These are phyloP conservation scores for Anthonomus grandis DNA, from an alignment of 1,140 invertebrate species.

Conservation along the genomic window DNA sequence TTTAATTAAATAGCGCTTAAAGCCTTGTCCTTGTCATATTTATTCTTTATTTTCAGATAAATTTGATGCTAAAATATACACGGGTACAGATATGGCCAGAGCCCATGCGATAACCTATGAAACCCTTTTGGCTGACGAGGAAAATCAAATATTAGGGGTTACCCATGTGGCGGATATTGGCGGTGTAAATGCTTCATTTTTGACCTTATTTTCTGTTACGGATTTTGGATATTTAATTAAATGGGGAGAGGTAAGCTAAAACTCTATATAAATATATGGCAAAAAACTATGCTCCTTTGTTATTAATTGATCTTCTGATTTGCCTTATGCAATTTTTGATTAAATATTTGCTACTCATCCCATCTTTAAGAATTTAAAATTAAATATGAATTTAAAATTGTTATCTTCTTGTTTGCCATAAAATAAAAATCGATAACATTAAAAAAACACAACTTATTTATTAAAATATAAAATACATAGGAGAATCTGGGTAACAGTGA, in stretches of 20 bases:
- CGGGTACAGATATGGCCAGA: constrained; percentile 63
- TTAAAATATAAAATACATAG: too few relatives aligned
- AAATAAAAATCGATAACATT: too few relatives aligned
- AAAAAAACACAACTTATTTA: too few relatives aligned
- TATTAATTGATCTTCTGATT: too few relatives aligned
- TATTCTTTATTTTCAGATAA: constrained; percentile 49
- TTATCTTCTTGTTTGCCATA: too few relatives aligned
- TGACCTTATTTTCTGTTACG: constrained; percentile 64
- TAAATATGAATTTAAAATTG: too few relatives aligned
- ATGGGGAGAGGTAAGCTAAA: constrained; percentile 66
- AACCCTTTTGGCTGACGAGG: constrained; percentile 67
- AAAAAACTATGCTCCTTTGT: too few relatives aligned
- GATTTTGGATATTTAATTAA: constrained; percentile 64
- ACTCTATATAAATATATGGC: too few relatives aligned
- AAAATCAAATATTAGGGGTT: constrained; percentile 67
- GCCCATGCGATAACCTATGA: constrained; percentile 69
- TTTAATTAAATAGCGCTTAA: not conserved
- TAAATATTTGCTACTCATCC: too few relatives aligned
- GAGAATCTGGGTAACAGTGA: too few relatives aligned
- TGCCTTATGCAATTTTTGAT: too few relatives aligned
- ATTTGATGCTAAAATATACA: constrained; percentile 62
- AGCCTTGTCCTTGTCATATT: not conserved
- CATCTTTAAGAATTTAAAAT: too few relatives aligned
- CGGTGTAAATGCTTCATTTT: constrained; percentile 56
- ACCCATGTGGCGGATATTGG: constrained; percentile 64